Evolutionary conservation across 2,888 invertebrate species (phyloP).

Genomic region (Xanthorhoe spadicearia): DNA sequence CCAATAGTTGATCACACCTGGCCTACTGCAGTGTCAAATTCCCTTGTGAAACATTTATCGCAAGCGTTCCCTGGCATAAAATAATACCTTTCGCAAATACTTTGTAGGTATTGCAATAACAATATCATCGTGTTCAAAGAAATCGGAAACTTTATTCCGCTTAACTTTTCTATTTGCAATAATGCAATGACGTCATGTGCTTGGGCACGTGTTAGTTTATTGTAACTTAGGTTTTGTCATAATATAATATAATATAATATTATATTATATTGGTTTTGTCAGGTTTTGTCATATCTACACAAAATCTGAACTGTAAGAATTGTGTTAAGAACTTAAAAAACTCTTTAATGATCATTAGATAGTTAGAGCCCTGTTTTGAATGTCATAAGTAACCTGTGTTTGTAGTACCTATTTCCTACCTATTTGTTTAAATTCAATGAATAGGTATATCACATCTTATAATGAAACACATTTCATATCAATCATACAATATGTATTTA

Average conservation of each 20-base stretch:
- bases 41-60: constrained; percentile 74
- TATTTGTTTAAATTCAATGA: not conserved
- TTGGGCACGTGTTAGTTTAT: constrained; percentile 10
- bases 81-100: constrained; percentile 60
- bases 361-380: not conserved
- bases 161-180: constrained; percentile 40
- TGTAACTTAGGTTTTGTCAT: not conserved
- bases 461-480: constrained; percentile 75
- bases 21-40: constrained; percentile 59
- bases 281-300: not conserved
- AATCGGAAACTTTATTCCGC: constrained; percentile 59
- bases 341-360: not conserved
- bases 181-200: constrained; percentile 42
- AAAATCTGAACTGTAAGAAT: not conserved
- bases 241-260: too few species aligned
- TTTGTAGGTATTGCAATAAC: constrained; percentile 44
- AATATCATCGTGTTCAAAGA: constrained; percentile 51
- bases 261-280: too few species aligned
- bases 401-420: not conserved
- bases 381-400: not conserved
- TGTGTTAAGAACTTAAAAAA: not conserved
- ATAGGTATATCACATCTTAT: constrained; percentile 14
- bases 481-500: constrained; percentile 85
- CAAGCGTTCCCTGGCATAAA: constrained; percentile 67
- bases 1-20: constrained; percentile 62